Percentiles rank a stretch among this genome's conserved stretches.
Evolutionary conservation across 2,797 vertebrate species (phyloP).

Genomic region (Pitangus sulphuratus): DNA sequence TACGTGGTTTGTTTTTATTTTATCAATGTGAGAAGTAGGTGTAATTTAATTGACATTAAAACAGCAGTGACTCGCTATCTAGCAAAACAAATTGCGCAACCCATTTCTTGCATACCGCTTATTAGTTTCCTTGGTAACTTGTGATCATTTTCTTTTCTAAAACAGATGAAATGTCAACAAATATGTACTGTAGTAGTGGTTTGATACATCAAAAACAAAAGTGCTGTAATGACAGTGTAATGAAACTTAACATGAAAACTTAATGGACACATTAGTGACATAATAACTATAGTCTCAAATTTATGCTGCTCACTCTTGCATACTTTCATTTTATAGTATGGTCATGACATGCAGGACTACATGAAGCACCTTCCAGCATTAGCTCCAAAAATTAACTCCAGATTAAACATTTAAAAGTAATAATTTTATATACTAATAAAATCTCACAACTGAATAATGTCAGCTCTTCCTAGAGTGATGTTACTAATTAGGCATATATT

Average conservation of each 20-base stretch:
- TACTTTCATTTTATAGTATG: neutral
- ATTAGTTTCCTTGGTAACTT: slow-evolving; percentile 77
- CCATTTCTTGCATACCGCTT: slow-evolving; percentile 60
- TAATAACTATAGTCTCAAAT: slow-evolving; percentile 12
- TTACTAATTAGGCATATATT: neutral
- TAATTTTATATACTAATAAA: neutral
- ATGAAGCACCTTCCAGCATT: neutral
- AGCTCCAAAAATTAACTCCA: slow-evolving; percentile 5
- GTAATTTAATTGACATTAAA: slow-evolving; percentile 70
- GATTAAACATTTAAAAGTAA: neutral
- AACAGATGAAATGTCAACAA: slow-evolving; percentile 78
- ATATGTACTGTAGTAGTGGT: slow-evolving; percentile 56
- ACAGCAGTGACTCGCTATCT: slow-evolving; percentile 57
- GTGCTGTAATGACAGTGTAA: slow-evolving; percentile 69
- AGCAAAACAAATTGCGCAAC: slow-evolving; percentile 28
- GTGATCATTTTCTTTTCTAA: slow-evolving; percentile 75
- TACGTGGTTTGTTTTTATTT: slow-evolving; percentile 1
- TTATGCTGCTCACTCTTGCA: neutral
- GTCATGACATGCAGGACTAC: neutral
- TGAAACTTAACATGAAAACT: slow-evolving; percentile 74
- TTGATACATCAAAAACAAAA: slow-evolving; percentile 72
- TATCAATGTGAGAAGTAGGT: slow-evolving; percentile 50
- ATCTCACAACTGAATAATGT: neutral
- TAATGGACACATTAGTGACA: slow-evolving; percentile 74
- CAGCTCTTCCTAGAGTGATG: neutral